A percentile compares a stretch with the other conserved stretches of the same genome.
These are phyloP conservation scores for Oryzaephilus surinamensis DNA, from an alignment of 1,140 invertebrate genomes.

Conservation along the genomic window DNA sequence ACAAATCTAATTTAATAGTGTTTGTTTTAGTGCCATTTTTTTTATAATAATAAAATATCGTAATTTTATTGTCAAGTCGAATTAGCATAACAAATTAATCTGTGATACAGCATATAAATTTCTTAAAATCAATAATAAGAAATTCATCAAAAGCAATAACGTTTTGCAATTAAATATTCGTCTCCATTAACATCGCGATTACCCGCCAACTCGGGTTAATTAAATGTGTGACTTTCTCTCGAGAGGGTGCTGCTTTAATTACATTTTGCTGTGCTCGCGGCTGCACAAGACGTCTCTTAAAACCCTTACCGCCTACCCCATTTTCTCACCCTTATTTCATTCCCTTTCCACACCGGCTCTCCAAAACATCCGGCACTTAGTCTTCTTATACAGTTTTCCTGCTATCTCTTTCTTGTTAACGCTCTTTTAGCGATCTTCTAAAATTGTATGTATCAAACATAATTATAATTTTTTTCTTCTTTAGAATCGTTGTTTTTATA, in stretches of 20 bases:
- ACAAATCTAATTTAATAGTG: no score
- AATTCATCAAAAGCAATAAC: constrained; percentile 20
- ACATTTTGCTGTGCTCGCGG: constrained; percentile 17
- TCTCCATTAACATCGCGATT: constrained; percentile 31
- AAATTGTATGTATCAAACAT: neutral
- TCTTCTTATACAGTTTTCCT: constrained; percentile 4
- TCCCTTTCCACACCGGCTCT: constrained; percentile 1
- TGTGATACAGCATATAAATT: no score
- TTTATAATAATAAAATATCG: no score
- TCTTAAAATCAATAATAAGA: constrained; percentile 6
- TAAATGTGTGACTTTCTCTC: constrained; percentile 23
- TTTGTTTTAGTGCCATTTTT: no score
- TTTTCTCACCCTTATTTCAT: constrained; percentile 13
- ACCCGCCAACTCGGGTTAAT: constrained; percentile 21
- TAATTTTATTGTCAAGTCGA: neutral
- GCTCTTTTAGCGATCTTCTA: neutral
- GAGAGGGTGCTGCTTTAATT: constrained; percentile 20
- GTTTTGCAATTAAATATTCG: constrained; percentile 31
- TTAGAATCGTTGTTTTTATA: no score
- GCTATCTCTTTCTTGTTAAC: neutral
- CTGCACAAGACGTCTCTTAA: constrained; percentile 14
- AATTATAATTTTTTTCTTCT: neutral
- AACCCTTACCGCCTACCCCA: constrained; percentile 9
- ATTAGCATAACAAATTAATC: neutral
- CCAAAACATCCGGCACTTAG: constrained; percentile 13